These are phyloP conservation scores for Uloborus plumipes DNA, from an alignment of 2,888 invertebrate species.

Conservation along the genomic window DNA sequence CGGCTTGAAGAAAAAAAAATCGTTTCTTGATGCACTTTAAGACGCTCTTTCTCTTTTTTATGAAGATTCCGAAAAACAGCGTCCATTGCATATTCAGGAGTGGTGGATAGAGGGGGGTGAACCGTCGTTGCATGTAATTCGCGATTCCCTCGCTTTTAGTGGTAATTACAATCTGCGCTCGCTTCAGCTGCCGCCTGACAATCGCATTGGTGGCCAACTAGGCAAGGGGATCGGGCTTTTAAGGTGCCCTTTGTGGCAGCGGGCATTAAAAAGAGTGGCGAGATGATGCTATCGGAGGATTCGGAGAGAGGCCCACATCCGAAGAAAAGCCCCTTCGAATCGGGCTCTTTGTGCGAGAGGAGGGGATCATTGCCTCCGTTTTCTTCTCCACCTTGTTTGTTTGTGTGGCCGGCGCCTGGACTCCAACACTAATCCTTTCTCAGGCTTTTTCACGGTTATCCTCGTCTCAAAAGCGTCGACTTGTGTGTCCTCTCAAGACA, in stretches of 20 bases:
- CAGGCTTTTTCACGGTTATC: neutral
- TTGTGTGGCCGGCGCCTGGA: slow-evolving; percentile 26
- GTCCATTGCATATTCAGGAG: slow-evolving; percentile 44
- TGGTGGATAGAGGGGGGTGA: slow-evolving; percentile 28
- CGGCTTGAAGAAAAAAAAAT: slow-evolving; percentile 7
- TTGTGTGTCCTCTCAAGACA: no score
- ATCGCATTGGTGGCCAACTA: slow-evolving; percentile 30
- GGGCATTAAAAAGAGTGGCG: slow-evolving; percentile 45
- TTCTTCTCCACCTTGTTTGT: slow-evolving; percentile 24
- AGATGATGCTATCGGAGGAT: slow-evolving; percentile 14
- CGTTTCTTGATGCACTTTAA: slow-evolving; percentile 1
- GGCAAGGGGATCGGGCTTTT: slow-evolving; percentile 42
- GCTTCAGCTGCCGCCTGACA: slow-evolving; percentile 47
- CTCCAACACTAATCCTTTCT: slow-evolving; percentile 40
- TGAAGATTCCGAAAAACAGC: slow-evolving; percentile 47
- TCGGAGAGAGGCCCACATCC: no score
- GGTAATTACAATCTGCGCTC: slow-evolving; percentile 60
- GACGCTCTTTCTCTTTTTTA: slow-evolving; percentile 14
- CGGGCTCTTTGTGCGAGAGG: neutral
- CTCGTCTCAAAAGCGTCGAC: no score
- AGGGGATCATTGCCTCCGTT: slow-evolving; percentile 17
- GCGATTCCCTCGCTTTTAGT: slow-evolving; percentile 52
- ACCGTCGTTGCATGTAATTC: slow-evolving; percentile 49
- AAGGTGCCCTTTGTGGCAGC: slow-evolving; percentile 44
- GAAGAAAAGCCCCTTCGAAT: no score